Conservation (phyloP, 2,888 invertebrate genomes). For the Lycia hirtaria region DNA sequence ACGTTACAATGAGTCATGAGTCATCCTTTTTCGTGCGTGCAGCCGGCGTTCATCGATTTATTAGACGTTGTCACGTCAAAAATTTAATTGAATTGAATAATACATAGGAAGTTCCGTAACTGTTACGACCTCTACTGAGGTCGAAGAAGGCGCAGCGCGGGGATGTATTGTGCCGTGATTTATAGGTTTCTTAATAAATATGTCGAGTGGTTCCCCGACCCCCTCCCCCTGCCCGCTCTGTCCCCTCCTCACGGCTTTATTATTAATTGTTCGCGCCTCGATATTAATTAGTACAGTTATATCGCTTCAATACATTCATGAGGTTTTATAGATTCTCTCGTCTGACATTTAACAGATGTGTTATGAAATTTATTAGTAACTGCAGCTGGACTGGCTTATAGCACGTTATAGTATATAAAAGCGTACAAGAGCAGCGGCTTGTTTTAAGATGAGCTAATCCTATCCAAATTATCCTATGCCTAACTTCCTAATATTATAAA, state of each 20-base stretch:
- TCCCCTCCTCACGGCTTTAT: constrained; percentile 28
- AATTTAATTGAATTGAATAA: too few species aligned
- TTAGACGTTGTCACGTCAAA: too few species aligned
- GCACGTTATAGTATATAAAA: too few species aligned
- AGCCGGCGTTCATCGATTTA: neutral
- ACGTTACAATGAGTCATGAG: too few species aligned
- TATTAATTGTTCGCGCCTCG: constrained; percentile 44
- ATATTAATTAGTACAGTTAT: constrained; percentile 43
- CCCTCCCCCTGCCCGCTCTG: constrained; percentile 2
- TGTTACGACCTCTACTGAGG: neutral
- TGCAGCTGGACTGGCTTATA: neutral
- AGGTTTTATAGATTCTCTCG: constrained; percentile 23
- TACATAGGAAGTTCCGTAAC: neutral
- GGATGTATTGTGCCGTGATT: constrained; percentile 69
- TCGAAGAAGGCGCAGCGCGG: constrained; percentile 15
- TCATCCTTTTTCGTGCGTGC: neutral
- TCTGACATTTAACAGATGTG: neutral
- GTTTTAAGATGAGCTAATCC: too few species aligned
- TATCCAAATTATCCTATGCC: too few species aligned
- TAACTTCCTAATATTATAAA: too few species aligned
- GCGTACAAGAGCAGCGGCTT: too few species aligned
- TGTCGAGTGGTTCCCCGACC: constrained; percentile 59
- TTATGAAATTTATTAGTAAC: neutral
- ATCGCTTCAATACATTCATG: constrained; percentile 31
- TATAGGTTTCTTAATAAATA: constrained; percentile 82